These are phyloP conservation scores for Neostethus bicornis DNA, from an alignment of 2,797 vertebrate genomes.

Conservation along the genomic window DNA sequence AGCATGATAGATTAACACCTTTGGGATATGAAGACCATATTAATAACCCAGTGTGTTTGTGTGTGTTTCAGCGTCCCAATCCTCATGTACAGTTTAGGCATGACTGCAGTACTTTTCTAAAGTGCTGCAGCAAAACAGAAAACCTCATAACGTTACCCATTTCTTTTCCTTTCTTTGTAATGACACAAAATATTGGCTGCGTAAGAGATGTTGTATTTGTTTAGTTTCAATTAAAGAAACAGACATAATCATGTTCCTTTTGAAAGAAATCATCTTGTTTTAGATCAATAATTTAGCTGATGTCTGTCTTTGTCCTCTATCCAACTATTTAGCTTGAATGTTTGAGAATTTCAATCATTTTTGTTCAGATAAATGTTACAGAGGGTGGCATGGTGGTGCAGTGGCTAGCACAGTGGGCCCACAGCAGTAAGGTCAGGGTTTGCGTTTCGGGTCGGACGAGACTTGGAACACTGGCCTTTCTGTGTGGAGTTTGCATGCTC, in stretches of 20 bases:
- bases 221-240: constrained; percentile 4
- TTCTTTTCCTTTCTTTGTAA: constrained; percentile 12
- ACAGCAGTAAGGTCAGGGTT: too few species aligned
- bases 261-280: constrained; percentile 7
- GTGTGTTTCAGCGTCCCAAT: constrained; percentile 39
- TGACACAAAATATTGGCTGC: constrained; percentile 2
- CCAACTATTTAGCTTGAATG: not conserved
- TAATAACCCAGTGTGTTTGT: constrained; percentile 29
- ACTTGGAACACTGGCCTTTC: too few species aligned
- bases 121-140: constrained; percentile 40
- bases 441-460: too few species aligned
- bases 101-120: constrained; percentile 67
- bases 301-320: constrained; percentile 5
- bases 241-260: not conserved
- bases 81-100: constrained; percentile 47
- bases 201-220: not conserved
- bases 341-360: not conserved
- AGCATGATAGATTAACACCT: constrained; percentile 66
- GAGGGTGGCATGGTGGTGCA: too few species aligned
- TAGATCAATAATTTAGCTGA: constrained; percentile 1
- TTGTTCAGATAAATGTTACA: too few species aligned
- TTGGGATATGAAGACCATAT: constrained; percentile 53
- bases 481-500: too few species aligned
- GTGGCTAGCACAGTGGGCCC: too few species aligned
- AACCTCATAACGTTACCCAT: constrained; percentile 16